Evolutionary conservation across 37 sponge, comb jelly and placozoan species (phyloP), one percentile per base, ranked within the genome.

Genomic region (Mnemiopsis leidyi): DNA sequence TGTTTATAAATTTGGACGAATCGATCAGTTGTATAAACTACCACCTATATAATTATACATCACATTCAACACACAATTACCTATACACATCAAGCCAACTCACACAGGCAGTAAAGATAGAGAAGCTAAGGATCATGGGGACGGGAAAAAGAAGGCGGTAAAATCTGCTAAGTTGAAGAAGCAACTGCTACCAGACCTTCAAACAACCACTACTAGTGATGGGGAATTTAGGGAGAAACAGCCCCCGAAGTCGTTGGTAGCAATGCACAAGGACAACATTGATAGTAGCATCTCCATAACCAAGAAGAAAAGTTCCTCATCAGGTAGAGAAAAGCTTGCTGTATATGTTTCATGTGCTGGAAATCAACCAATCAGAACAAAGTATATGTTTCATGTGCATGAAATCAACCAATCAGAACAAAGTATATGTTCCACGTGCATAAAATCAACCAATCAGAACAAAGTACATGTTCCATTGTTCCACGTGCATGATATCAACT

Each of bases 211-310:
- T 0, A 28, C 48, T n/a, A 85, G 90, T 85, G 90, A 85, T 25
- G 61, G 61, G 0, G 90, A 85, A 61, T 85, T 39, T 25, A 85
- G 48, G 48, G 90, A 85, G 61, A 85, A 33, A 23, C 30, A 23
- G 29, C 90, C 90, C 0, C 90, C 90, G 13, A 85, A 40, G 23
- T 85, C 90, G 0, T 61, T 85, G 90, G 90, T 85, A 20, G 40
- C 90, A 5, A 85, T 85, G 90, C 90, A 85, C 48, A 85, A 33
- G 48, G 90, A 85, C 35, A 40, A 21, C n/a, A 37, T 38, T 13
- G 90, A 85, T 7, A 85, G 90, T 26, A 39, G 48, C 90, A 3
- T 37, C 40, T 85, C 90, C 23, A 85, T 85, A 40, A 85, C 79
- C 36, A 77, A 77, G 36, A 77, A 77, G 79, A 77, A 77, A 36